Base-by-base conservation (phyloP, 2,113 vertebrate species). In the Siphamia tubifer region DNA sequence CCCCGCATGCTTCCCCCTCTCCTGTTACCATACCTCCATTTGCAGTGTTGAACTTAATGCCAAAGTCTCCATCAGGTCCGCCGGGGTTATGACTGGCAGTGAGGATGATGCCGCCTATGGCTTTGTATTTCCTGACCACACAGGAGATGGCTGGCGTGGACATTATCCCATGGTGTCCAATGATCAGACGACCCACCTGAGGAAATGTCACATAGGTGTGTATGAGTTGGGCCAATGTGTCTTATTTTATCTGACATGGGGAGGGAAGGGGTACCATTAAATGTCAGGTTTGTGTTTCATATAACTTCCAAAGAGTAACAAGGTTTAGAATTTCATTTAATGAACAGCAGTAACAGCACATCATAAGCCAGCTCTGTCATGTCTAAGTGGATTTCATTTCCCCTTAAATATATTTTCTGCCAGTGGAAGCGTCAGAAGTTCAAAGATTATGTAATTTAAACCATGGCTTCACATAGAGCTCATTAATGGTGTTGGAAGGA, bases 81-180 rank as follows among this genome's bases (percentile, higher is more conserved):
- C 96, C 98, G 0, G 95, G 96, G 71, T 96, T 96, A 87, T 95
- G 96, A 76, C 96, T 95, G 84, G 97, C 98, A 0, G 96, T 98
- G 54, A 99, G 90, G 73, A 98, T 91, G 83, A 99, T 96, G 56
- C 96, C 97, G 3, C 97, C 96, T 0, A 99, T 96, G 62, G 97
- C 98, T 91, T 98, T 96, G 90, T 95, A 94, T 86, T 98, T 99
- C 75, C 97, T 92, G 89, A 99, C 97, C 76, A 96, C 89, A 70
- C 96, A 98, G 65, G 97, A 98, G 25, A 96, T 90, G 0, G 96
- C 96, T 0, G 97, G 96, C 0, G 96, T 98, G 65, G 96, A 99
- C 74, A 99, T 94, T 78, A 98, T 94, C 24, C 98, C 96, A 0
- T 96, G 93, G 90, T 98, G 96, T 70, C 98, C 98, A 3, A 99